Percentiles rank a stretch among this genome's conserved stretches.
These are phyloP conservation scores for Planococcus citri DNA, from an alignment of 1,140 invertebrate genomes.

Conservation along the genomic window DNA sequence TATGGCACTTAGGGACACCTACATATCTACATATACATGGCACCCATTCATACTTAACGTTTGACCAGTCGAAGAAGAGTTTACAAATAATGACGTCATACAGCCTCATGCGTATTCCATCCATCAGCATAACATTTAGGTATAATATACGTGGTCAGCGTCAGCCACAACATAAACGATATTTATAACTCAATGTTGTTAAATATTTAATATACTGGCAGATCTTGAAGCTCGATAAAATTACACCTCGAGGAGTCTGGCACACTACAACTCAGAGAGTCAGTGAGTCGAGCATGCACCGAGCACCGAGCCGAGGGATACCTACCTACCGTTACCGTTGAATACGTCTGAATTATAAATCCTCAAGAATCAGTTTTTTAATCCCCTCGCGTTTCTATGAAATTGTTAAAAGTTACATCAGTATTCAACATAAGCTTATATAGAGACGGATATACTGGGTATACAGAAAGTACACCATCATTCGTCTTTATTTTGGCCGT, in stretches of 20 bases:
- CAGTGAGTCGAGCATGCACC: too few relatives aligned
- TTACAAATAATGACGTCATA: not conserved
- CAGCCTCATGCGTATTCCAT: not conserved
- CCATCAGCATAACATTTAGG: not conserved
- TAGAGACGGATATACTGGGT: not conserved
- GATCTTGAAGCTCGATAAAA: not conserved
- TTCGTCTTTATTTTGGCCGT: constrained; percentile 4
- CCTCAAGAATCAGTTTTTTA: not conserved
- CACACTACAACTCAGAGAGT: too few relatives aligned
- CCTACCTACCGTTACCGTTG: not conserved
- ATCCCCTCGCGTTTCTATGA: not conserved
- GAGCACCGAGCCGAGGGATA: too few relatives aligned
- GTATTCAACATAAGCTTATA: not conserved
- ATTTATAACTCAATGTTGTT: constrained; percentile 8
- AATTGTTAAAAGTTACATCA: not conserved
- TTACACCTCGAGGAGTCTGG: not conserved
- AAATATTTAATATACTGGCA: not conserved
- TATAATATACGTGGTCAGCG: not conserved
- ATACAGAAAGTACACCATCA: too few relatives aligned
- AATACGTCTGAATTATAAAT: not conserved
- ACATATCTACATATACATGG: too few relatives aligned
- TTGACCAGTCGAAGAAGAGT: too few relatives aligned
- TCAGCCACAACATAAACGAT: not conserved
- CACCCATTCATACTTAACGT: too few relatives aligned
- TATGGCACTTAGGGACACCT: too few relatives aligned